Percentiles rank a stretch among this genome's conserved stretches.
Conservation (phyloP, 2,113 vertebrate genomes). For the Castor canadensis region DNA sequence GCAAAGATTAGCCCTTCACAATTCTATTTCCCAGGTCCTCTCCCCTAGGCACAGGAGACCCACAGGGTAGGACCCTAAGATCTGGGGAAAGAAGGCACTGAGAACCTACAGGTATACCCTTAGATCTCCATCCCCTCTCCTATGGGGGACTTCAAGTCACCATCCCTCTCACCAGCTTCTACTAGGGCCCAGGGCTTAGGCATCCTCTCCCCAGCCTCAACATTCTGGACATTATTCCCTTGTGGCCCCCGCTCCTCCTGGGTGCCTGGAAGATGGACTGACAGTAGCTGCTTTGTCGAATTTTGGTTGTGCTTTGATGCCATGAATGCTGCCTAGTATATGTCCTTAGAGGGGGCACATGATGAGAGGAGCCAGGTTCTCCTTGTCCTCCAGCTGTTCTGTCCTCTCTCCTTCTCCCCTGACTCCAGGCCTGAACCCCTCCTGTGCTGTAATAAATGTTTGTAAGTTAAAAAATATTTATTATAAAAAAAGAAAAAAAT, state of each 20-base stretch:
- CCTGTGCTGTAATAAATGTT: constrained; percentile 77
- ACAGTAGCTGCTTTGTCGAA: constrained; percentile 61
- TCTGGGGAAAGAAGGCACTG: constrained; percentile 46
- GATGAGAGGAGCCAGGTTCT: constrained; percentile 12
- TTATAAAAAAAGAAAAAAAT: no score
- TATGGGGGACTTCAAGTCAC: neutral
- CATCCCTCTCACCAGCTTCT: constrained; percentile 17
- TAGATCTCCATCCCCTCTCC: neutral
- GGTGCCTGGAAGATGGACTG: constrained; percentile 68
- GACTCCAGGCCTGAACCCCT: constrained; percentile 48
- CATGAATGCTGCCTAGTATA: constrained; percentile 70
- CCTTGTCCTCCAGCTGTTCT: constrained; percentile 57
- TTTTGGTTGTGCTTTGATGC: constrained; percentile 73
- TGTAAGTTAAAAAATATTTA: no score
- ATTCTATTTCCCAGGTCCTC: constrained; percentile 55
- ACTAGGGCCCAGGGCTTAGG: constrained; percentile 26
- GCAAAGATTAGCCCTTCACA: neutral
- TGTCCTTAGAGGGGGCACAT: neutral
- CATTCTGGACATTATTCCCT: constrained; percentile 12
- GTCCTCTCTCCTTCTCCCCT: constrained; percentile 35
- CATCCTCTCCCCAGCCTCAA: neutral
- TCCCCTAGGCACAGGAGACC: constrained; percentile 71
- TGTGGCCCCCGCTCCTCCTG: constrained; percentile 24
- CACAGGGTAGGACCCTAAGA: constrained; percentile 76
- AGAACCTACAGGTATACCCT: constrained; percentile 44